Base-by-base conservation (phyloP, 2,113 vertebrate species). In the Ancistrus triradiatus region DNA sequence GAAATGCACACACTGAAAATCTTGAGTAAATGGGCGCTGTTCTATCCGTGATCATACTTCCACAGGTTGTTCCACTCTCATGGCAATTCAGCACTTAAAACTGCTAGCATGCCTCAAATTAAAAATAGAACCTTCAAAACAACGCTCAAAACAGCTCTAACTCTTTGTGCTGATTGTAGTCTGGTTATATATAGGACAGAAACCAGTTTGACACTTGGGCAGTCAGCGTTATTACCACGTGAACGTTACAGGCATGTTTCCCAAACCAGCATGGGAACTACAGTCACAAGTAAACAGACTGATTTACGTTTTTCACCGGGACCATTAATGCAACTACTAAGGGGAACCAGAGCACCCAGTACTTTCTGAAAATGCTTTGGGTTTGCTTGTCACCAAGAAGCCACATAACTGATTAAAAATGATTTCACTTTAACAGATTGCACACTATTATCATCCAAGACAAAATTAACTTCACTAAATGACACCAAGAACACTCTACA, bases 151-250 rank as follows among this genome's bases (percentile, higher is more conserved):
- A 25, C 3, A 8, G 25, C 13, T 21, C 14, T n/a, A n/a, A n/a
- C n/a, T n/a, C 38, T 22, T 53, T 61, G 11, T 10, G 31, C n/a
- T 25, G 11, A 55, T n/a, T 17, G 55, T 48, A 27, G 22, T 65
- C 40, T n/a, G 18, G 22, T 13, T 25, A 3, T 17, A 47, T 33
- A 59, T 17, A 48, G 14, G 43, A 25, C 22, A 53, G 6, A 46
- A 63, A 58, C 44, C 25, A 19, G 57, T 50, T 25, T 57, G 50
- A 44, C 37, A 58, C 11, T 15, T 56, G 43, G 49, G 40, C 43
- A 31, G 21, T 44, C 52, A 62, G 63, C 38, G 31, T 37, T 56
- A 60, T 18, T 18, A 58, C 9, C 1, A 24, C 18, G 7, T 3
- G n/a, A 33, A 35, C 43, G 15, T 35, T 28, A 49, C 48, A 43